Percentiles rank a stretch among this genome's conserved stretches.
These are phyloP conservation scores for Shinisaurus crocodilurus DNA, from an alignment of 2,113 vertebrate species.

Conservation along the genomic window DNA sequence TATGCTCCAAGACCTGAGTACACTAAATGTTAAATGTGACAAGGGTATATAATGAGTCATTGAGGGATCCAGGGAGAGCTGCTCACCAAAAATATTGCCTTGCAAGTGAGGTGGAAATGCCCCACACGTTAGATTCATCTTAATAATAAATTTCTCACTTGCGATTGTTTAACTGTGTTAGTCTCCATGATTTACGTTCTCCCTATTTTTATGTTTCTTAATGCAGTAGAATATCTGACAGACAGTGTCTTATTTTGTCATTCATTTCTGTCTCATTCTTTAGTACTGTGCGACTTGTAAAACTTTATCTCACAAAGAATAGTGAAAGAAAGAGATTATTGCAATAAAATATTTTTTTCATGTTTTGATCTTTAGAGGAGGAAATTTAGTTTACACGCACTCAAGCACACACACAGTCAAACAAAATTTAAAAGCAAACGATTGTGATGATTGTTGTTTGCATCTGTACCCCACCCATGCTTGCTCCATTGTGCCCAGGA, in stretches of 20 bases:
- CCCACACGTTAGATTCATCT: not conserved
- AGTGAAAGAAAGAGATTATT: not conserved
- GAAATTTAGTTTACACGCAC: no score
- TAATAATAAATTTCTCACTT: not conserved
- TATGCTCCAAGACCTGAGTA: conserved; percentile 11
- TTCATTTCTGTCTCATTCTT: not conserved
- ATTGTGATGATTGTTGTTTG: not conserved
- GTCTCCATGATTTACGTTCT: not conserved
- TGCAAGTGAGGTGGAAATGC: rapidly evolving
- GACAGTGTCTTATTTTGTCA: not conserved
- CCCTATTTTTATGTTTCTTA: not conserved
- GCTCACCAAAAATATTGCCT: not conserved
- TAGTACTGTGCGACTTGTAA: not conserved
- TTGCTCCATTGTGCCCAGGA: not conserved
- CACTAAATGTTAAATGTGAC: not conserved
- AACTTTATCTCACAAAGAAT: not conserved
- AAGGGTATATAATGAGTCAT: not conserved
- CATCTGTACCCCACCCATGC: not conserved
- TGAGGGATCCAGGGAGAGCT: not conserved
- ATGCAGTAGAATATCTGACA: not conserved
- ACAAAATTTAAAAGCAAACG: not conserved
- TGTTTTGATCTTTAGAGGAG: no score
- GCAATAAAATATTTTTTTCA: no score
- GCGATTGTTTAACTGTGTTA: not conserved
- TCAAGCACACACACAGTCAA: no score